These are phyloP conservation scores for Hippopotamus amphibius DNA, from an alignment of 2,113 vertebrate species.

Conservation along the genomic window DNA sequence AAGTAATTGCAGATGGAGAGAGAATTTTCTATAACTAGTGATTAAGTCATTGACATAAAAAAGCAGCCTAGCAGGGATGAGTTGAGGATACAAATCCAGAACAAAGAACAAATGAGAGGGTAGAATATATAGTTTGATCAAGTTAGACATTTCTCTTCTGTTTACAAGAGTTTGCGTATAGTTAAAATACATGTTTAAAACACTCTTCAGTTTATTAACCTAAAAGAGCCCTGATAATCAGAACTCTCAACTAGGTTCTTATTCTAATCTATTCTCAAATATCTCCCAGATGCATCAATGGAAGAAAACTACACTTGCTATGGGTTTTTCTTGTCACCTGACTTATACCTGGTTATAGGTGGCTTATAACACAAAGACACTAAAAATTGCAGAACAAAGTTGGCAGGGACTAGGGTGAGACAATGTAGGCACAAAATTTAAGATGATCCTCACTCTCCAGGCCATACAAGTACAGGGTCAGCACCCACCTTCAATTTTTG, in stretches of 20 bases:
- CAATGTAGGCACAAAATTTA: no score
- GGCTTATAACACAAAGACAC: neutral
- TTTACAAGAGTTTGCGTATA: neutral
- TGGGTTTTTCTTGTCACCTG: neutral
- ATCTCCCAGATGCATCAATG: neutral
- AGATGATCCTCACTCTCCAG: neutral
- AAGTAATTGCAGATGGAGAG: neutral
- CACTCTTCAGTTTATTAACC: neutral
- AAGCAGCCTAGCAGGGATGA: neutral
- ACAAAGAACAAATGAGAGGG: neutral
- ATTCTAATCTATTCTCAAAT: neutral
- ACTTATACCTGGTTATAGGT: neutral
- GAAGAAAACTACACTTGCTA: neutral
- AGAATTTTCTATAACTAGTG: neutral
- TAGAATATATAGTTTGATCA: neutral
- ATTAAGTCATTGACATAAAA: neutral
- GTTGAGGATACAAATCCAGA: neutral
- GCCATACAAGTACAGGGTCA: rapidly evolving
- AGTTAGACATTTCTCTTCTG: neutral
- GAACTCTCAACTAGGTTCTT: neutral
- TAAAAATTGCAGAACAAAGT: neutral
- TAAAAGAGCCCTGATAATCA: neutral
- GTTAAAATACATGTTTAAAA: neutral
- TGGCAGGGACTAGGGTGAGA: neutral
- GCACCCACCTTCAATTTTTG: neutral